These are phyloP conservation scores for Rhamphomyia laevipes DNA, from an alignment of 2,888 invertebrate species.

Conservation along the genomic window DNA sequence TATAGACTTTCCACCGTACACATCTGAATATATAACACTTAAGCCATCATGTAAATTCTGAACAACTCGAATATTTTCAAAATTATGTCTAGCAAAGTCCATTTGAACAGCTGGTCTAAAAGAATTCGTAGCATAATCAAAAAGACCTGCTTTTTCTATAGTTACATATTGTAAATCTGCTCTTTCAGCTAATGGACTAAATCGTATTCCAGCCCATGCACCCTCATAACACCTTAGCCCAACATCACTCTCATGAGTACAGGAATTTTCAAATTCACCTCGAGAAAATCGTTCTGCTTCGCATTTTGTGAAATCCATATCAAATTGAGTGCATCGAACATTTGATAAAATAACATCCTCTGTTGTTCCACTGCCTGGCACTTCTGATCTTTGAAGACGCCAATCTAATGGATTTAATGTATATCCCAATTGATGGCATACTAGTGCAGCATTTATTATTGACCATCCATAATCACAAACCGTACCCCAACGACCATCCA, in stretches of 20 bases:
- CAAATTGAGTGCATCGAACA: conserved; percentile 82
- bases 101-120: conserved; percentile 85
- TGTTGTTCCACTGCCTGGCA: conserved; percentile 64
- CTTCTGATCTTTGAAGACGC: conserved; percentile 69
- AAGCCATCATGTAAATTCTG: conserved; percentile 89
- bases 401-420: conserved; percentile 88
- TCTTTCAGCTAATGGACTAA: conserved; percentile 78
- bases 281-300: conserved; percentile 51
- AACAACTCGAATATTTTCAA: conserved; percentile 67
- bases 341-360: conserved; percentile 73
- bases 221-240: conserved; percentile 81
- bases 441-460: conserved; percentile 78
- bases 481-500: conserved; percentile 89
- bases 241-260: conserved; percentile 76
- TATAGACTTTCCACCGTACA: conserved; percentile 72
- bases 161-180: conserved; percentile 78
- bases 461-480: conserved; percentile 97
- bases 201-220: conserved; percentile 87
- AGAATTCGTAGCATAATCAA: conserved; percentile 80
- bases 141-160: conserved; percentile 83
- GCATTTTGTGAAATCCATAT: conserved; percentile 81
- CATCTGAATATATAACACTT: conserved; percentile 87
- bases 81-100: conserved; percentile 69
- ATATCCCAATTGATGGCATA: conserved; percentile 89
- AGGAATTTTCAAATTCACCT: conserved; percentile 77